Evolutionary conservation across 1,140 invertebrate species (phyloP).

Genomic region (Agraylea sexmaculata): DNA sequence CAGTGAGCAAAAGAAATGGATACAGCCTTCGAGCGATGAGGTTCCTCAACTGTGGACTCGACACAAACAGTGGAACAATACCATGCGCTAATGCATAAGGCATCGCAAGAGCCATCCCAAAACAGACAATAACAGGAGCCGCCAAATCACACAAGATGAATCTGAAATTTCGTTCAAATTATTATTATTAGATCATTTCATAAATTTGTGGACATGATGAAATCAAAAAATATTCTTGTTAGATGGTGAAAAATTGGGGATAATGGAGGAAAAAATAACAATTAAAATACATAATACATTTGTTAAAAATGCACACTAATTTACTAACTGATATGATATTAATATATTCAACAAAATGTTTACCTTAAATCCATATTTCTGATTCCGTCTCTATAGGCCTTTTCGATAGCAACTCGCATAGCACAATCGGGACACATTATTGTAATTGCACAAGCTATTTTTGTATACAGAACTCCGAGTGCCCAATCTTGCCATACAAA

Average conservation of each 20-base stretch:
- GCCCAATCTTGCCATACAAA: conserved; percentile 98
- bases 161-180: conserved; percentile 19
- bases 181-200: neutral
- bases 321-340: no score
- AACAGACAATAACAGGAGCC: conserved; percentile 75
- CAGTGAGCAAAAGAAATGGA: conserved; percentile 70
- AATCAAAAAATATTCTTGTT: neutral
- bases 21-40: conserved; percentile 80
- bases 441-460: conserved; percentile 92
- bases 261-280: no score
- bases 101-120: conserved; percentile 77
- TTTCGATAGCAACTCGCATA: conserved; percentile 80
- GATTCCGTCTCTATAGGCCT: conserved; percentile 82
- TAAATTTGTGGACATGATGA: neutral
- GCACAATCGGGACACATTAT: conserved; percentile 98
- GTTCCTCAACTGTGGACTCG: conserved; percentile 59
- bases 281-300: neutral
- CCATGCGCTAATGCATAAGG: conserved; percentile 82
- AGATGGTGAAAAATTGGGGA: neutral
- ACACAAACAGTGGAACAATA: conserved; percentile 68
- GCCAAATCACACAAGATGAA: conserved; percentile 79
- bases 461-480: conserved; percentile 90
- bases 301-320: conserved; percentile 5
- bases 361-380: conserved; percentile 78
- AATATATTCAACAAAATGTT: no score